phyloP scores from a whole-genome alignment of 1,140 invertebrate genomes.

The Saxidomus purpurata region DNA sequence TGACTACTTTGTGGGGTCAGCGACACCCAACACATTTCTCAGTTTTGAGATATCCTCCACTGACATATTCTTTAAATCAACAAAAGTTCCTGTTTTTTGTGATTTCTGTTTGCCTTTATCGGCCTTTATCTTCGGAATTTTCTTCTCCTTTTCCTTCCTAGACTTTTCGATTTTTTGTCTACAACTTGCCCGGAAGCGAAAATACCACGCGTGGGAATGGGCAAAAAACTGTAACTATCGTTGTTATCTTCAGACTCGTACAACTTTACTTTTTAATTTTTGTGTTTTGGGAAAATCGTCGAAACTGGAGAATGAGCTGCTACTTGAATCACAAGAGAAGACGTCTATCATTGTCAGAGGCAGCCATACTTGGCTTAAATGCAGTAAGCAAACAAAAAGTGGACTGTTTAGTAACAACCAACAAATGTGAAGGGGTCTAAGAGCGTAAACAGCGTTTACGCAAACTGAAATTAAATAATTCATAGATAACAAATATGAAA shows the following conservation, averaged over 20 bases:
- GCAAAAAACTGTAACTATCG: neutral
- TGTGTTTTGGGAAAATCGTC: neutral
- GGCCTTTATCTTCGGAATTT: neutral
- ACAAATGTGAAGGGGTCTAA: neutral
- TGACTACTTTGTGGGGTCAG: neutral
- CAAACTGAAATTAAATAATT: too few relatives aligned
- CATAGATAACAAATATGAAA: too few relatives aligned
- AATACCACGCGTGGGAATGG: neutral
- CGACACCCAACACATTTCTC: neutral
- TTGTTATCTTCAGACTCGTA: neutral
- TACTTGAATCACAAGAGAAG: neutral
- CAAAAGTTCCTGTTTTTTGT: too few relatives aligned
- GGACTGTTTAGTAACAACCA: neutral
- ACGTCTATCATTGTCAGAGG: slow-evolving; percentile 7
- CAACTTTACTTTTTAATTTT: neutral
- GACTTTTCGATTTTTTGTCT: too few relatives aligned
- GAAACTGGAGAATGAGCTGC: neutral
- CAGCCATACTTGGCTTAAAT: neutral
- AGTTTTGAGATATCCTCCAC: neutral
- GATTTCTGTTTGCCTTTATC: too few relatives aligned
- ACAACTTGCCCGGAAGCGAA: neutral
- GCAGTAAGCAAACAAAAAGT: neutral
- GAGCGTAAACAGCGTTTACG: neutral
- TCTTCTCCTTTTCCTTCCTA: neutral
- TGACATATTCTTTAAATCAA: neutral